Conservation (phyloP, 1,140 invertebrate species). For the Drosophila nigromelanica region DNA sequence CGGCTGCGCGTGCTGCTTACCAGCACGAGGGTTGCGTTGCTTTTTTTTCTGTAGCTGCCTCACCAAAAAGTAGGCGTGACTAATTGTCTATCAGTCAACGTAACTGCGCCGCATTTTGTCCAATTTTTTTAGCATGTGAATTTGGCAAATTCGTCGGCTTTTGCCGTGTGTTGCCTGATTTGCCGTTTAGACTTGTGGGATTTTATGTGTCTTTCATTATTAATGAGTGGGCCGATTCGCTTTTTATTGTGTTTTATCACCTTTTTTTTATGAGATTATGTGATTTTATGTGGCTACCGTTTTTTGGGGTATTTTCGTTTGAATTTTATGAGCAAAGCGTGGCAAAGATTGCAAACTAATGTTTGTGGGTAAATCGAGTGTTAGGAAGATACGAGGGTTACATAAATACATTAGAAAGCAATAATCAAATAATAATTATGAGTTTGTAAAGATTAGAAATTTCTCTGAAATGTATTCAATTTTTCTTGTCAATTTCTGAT, state of each 20-base stretch:
- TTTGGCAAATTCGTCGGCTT: constrained; percentile 15
- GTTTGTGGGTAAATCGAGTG: neutral
- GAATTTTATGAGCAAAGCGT: constrained; percentile 50
- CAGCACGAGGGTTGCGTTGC: constrained; percentile 3
- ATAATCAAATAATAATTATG: neutral
- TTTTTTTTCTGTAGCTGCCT: constrained; percentile 3
- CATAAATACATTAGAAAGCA: neutral
- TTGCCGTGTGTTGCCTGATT: constrained; percentile 21
- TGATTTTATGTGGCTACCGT: constrained; percentile 30
- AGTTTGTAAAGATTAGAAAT: no score
- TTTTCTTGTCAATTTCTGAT: no score
- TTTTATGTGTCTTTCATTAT: constrained; percentile 55
- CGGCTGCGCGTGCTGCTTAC: constrained; percentile 64
- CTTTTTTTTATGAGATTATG: constrained; percentile 51
- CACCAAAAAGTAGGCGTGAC: constrained; percentile 70
- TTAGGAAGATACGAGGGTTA: neutral
- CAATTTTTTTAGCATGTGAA: constrained; percentile 61
- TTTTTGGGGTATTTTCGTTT: constrained; percentile 8
- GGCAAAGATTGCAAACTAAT: constrained; percentile 18
- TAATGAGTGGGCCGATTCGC: constrained; percentile 63
- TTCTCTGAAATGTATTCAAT: no score
- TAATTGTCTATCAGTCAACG: constrained; percentile 79
- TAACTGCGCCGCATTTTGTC: constrained; percentile 46
- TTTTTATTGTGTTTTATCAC: constrained; percentile 48
- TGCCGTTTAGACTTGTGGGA: constrained; percentile 58